A percentile compares a stretch with the other conserved stretches of the same genome.
Conservation (phyloP, 2,797 vertebrate species). For the Peromyscus aztecus region DNA sequence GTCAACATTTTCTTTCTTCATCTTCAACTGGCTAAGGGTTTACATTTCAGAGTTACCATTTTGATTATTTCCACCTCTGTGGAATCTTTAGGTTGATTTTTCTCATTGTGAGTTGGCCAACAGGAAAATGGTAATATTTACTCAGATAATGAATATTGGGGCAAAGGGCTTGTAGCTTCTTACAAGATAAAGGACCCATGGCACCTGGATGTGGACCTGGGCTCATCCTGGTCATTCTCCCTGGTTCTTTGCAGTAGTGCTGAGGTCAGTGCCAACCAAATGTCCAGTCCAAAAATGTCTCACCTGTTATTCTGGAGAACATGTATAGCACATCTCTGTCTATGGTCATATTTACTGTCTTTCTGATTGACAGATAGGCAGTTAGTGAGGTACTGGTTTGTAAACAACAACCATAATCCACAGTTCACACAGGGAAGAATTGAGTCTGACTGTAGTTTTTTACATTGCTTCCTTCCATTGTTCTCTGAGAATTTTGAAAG, state of each 20-base stretch:
- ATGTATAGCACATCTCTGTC: accelerated
- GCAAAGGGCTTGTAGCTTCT: background rate
- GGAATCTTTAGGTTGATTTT: background rate
- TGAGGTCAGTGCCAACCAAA: background rate
- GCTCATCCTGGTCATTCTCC: no score
- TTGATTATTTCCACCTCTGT: background rate
- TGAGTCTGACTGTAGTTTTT: background rate
- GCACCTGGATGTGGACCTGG: accelerated
- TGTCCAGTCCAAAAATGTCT: background rate
- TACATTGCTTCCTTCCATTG: accelerated
- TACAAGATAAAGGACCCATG: background rate
- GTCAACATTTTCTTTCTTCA: background rate
- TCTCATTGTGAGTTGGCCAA: background rate
- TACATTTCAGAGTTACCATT: background rate
- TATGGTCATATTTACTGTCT: accelerated
- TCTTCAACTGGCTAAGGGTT: accelerated
- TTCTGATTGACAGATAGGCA: background rate
- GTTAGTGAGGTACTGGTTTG: background rate
- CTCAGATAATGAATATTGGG: background rate
- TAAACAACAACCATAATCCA: background rate
- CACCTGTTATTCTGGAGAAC: background rate
- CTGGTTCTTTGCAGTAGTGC: background rate
- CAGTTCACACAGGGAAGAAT: accelerated
- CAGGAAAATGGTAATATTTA: background rate
- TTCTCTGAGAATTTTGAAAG: background rate